Base-by-base conservation (phyloP, 2,797 vertebrate species). In the Clarias platycephalus region DNA sequence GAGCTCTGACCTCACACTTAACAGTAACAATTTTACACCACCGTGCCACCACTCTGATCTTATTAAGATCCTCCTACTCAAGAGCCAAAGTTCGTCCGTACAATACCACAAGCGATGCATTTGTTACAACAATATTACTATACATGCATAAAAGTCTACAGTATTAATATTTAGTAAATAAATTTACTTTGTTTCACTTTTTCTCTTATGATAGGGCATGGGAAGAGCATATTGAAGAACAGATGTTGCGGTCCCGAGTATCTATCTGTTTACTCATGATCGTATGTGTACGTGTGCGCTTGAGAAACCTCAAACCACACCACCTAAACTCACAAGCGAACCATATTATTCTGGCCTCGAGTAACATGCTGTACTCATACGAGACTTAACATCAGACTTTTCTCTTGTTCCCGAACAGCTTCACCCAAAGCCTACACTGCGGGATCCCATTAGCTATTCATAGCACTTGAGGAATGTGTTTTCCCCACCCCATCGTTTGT, bases 391-490 rank as follows among this genome's bases (percentile, higher is more conserved):
- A n/a, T 84, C 75, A 84, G 53, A 68, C 57, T 62, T 74, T 84
- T 71, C 71, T 49, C 79, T 90, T 74, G 91, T 91, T 91, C 90
- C 90, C 85, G 87, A 91, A 83, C 72, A 86, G 90, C 85, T 89
- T 85, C 87, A 76, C 55, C 68, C 58, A 64, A 40, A 72, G 34
- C 84, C 75, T 58, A 82, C 92, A 93, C 90, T 86, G 84, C 58
- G 83, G 83, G 83, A 89, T 85, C 83, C 74, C 85, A 86, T 88
- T 83, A 86, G 93, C 92, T 95, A 94, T 94, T 94, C 92, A 94
- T 94, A 94, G 94, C 89, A 71, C 92, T 92, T 87, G 81, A 91
- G 94, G 94, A 94, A 95, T 95, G 94, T 92, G 84, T 92, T 92
- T 91, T 90, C 92, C 92, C 93, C 91, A 89, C 92, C 91, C 92